These are phyloP conservation scores for Galerucella pusilla DNA, from an alignment of 2,888 invertebrate species.

Conservation along the genomic window DNA sequence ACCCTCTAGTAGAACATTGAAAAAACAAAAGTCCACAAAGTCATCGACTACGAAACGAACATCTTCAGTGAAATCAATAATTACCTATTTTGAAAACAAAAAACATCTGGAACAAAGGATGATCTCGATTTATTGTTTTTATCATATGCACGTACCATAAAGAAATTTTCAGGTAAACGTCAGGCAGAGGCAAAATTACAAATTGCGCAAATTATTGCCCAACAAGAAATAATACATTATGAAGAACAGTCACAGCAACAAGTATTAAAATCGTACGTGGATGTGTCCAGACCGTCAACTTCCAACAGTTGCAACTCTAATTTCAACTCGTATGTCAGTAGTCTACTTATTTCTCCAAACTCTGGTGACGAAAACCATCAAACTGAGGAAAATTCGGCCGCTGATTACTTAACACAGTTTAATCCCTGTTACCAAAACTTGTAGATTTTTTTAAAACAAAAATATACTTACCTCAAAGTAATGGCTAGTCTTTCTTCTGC, in stretches of 20 bases:
- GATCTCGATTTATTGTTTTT: conserved; percentile 27
- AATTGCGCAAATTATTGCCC: background rate
- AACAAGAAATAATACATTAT: conserved; percentile 9
- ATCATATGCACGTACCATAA: conserved; percentile 22
- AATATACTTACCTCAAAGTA: background rate
- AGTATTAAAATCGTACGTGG: background rate
- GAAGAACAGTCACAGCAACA: background rate
- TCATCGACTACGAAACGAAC: conserved; percentile 8
- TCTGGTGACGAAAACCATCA: conserved; percentile 1
- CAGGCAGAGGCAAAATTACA: conserved; percentile 23
- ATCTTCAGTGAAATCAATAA: conserved; percentile 9
- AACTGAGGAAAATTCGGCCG: background rate
- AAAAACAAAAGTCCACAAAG: conserved; percentile 3
- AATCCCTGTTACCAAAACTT: background rate
- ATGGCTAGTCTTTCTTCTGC: conserved; percentile 33
- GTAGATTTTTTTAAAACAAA: conserved; percentile 18
- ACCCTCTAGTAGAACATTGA: conserved; percentile 4
- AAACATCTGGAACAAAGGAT: conserved; percentile 10
- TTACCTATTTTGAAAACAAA: conserved; percentile 32
- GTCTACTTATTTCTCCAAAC: background rate
- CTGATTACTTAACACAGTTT: conserved; percentile 4
- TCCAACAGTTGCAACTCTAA: background rate
- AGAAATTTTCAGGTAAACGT: conserved; percentile 28
- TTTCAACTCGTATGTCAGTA: conserved; percentile 4
- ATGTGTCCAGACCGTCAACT: background rate